Conservation (phyloP, 2,888 invertebrate species). For the Pycnomerus fuliginosus region DNA sequence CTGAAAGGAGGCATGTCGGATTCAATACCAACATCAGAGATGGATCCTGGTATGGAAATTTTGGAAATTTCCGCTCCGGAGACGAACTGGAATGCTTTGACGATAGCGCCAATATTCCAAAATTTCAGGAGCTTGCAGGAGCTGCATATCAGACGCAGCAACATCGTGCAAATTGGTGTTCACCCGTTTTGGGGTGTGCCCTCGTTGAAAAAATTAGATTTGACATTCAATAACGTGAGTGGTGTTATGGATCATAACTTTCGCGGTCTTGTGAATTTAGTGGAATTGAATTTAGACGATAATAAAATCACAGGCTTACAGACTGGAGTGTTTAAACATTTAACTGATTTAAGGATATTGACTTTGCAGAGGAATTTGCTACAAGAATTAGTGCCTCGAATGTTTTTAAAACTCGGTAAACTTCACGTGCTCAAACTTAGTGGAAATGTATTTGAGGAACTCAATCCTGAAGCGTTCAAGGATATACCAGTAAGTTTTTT, state of each 20-base stretch:
- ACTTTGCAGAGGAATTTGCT: constrained; percentile 69
- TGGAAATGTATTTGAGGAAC: constrained; percentile 70
- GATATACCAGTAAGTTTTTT: constrained; percentile 61
- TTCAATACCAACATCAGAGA: constrained; percentile 62
- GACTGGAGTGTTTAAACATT: constrained; percentile 73
- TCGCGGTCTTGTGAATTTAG: constrained; percentile 71
- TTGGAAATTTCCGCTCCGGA: constrained; percentile 67
- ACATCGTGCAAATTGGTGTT: constrained; percentile 74
- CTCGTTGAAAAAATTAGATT: constrained; percentile 60
- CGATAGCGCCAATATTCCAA: constrained; percentile 64
- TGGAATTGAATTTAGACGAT: constrained; percentile 69
- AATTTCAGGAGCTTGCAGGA: constrained; percentile 62
- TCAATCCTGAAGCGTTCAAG: constrained; percentile 78
- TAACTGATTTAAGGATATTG: constrained; percentile 67
- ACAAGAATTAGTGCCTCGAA: constrained; percentile 66
- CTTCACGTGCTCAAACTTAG: constrained; percentile 72
- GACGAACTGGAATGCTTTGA: constrained; percentile 51
- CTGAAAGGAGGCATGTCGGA: constrained; percentile 63
- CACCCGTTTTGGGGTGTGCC: constrained; percentile 80
- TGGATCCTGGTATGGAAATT: constrained; percentile 66
- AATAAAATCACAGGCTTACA: constrained; percentile 75
- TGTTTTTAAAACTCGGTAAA: constrained; percentile 73
- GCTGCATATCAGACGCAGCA: constrained; percentile 70
- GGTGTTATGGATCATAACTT: constrained; percentile 72
- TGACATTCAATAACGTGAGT: constrained; percentile 73